A percentile compares a stretch with the other conserved stretches of the same genome.
phyloP scores from a whole-genome alignment of 2,113 vertebrate genomes.

The Limnothrissa miodon region DNA sequence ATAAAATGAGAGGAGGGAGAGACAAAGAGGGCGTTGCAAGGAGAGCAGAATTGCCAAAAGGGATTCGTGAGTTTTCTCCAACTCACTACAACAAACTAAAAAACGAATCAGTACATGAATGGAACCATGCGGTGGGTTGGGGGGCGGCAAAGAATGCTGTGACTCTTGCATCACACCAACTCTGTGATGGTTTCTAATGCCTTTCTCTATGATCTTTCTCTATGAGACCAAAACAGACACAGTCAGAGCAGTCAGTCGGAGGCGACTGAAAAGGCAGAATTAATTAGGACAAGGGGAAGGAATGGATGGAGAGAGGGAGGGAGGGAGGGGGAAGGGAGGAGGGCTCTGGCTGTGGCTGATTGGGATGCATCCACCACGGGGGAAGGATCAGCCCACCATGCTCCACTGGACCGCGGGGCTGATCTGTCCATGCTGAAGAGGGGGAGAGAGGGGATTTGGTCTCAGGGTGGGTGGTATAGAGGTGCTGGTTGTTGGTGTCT shows the following conservation, averaged over 20 bases:
- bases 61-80: conserved; percentile 39
- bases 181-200: conserved; percentile 54
- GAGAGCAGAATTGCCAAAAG: not conserved
- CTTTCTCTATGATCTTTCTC: conserved; percentile 52
- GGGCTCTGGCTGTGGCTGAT: conserved; percentile 25
- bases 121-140: conserved; percentile 29
- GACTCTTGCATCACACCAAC: conserved; percentile 44
- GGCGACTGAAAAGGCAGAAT: conserved; percentile 6
- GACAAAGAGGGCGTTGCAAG: not conserved
- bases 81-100: conserved; percentile 48
- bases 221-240: conserved; percentile 45
- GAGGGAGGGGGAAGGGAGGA: not conserved
- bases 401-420: conserved; percentile 12
- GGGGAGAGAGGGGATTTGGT: conserved; percentile 7
- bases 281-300: conserved; percentile 21
- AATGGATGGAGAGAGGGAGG: not conserved
- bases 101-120: conserved; percentile 52
- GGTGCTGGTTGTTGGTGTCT: not conserved
- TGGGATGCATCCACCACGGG: conserved; percentile 25
- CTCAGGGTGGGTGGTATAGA: conserved; percentile 1
- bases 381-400: conserved; percentile 14
- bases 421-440: conserved; percentile 13
- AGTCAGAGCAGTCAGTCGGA: conserved; percentile 32
- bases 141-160: conserved; percentile 16
- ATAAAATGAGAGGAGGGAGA: conserved; percentile 27